Evolutionary conservation across 2,797 vertebrate genomes (phyloP), one percentile per base, ranked within the genome.

Genomic region (Leptodactylus fallax): DNA sequence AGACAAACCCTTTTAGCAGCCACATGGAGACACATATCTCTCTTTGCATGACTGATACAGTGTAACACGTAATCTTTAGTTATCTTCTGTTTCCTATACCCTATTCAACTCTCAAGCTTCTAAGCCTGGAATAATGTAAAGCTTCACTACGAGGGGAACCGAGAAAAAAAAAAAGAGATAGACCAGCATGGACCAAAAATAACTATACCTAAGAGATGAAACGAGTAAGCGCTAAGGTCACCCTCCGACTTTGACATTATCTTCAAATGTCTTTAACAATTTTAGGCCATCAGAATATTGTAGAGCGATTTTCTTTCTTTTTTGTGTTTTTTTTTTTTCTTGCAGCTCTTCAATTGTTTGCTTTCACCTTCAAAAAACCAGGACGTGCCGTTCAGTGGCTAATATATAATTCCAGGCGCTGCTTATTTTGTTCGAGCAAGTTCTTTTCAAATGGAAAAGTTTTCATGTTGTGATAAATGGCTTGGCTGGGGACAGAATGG

Each of bases 401-500:
- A 74, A 85, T 65, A 69, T 88, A 23, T 85, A 81, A 79, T 88
- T 81, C 58, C 56, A 65, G 65, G 13, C 77, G 27, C 56, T 53
- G 19, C 47, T 83, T 78, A 85, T 76, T 81, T 87, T 63, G 27
- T 56, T 85, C 60, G 53, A 16, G 63, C 25, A 63, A 74, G 60
- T 76, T 85, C 69, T 81, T 80, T 85, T 85, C 69, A 85, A 71
- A 88, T 81, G 82, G 71, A 81, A 85, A 88, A 61, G 56, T 81
- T 80, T 88, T 88, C 87, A 81, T 88, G 87, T 88, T 81, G 87
- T 88, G 83, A 88, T 80, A 88, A 88, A 88, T 88, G 79, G 47
- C 83, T 81, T 53, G 74, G 87, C 83, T 16, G 67, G n/a, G 53
- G 47, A 85, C 23, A 79, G 67, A 88, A 85, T 81, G 56, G 81